Base-by-base conservation (phyloP, 2,797 vertebrate species). In the Sebastes alutus region DNA sequence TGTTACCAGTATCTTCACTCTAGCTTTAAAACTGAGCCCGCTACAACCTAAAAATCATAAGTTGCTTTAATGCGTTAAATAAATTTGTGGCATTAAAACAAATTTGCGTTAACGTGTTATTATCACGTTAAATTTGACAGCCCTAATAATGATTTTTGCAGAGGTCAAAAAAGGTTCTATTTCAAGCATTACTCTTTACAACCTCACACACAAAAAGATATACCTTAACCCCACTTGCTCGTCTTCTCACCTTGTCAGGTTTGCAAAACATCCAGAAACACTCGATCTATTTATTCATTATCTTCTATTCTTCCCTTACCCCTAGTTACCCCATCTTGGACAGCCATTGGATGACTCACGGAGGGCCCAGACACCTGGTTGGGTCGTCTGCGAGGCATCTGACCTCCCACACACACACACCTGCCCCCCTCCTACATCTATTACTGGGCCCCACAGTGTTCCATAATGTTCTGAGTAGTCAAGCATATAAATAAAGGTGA, bases 401-500 rank as follows among this genome's bases (percentile, higher is more conserved):
- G 94, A 92, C 92, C 92, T 92, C 90, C 87, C 75, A 79, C 65
- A 76, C 89, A 85, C 85, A 78, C 78, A 78, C 78, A 87, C 82
- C 80, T 83, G 78, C 91, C 89, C 87, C 86, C 80, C 85, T 87
- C 81, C 72, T 81, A 87, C 91, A 90, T 91, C 93, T 92, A 93
- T 95, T 95, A 94, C 91, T 87, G 91, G 89, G 91, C 91, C 91
- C 94, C 93, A 89, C 89, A 84, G 88, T 95, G 95, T 95, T 96
- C 90, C 88, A 92, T 91, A 96, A 97, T 97, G 97, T 97, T 96
- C 96, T 95, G 95, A 97, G 96, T 97, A 96, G 96, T 97, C 97
- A 97, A 98, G 97, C 97, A 97, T 97, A 97, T 97, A 97, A 97
- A 98, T 96, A 98, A 98, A 98, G 97, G 94, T 94, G 95, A 97